Conservation (phyloP, 2,113 vertebrate genomes). For the Coptodon bakossiorum region DNA sequence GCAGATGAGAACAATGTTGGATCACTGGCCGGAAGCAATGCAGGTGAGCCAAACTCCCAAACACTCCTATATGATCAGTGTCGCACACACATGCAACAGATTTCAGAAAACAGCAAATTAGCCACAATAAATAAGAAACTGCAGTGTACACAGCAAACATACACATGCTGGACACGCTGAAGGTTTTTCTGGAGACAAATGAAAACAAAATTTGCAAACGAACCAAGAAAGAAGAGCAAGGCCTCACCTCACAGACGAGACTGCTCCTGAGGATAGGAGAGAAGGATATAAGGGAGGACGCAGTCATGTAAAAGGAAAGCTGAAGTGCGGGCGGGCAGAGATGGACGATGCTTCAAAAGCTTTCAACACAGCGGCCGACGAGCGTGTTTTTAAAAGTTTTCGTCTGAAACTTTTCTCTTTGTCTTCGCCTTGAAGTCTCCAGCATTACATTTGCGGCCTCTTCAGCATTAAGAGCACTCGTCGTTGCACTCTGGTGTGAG, state of each 20-base stretch:
- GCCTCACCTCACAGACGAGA: not conserved
- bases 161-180: not conserved
- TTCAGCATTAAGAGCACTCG: constrained; percentile 20
- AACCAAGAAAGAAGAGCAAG: not conserved
- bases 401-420: not conserved
- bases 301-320: not conserved
- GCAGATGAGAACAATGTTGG: constrained; percentile 56
- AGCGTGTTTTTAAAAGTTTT: not conserved
- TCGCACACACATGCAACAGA: fast-evolving
- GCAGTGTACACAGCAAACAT: fast-evolving
- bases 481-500: not conserved
- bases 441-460: constrained; percentile 12
- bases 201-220: not conserved
- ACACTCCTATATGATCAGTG: not conserved
- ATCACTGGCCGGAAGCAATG: not conserved
- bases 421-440: constrained; percentile 35
- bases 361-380: not conserved
- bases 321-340: not conserved
- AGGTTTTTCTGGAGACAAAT: not conserved
- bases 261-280: not conserved
- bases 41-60: constrained; percentile 30
- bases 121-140: not conserved
- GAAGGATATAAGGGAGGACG: not conserved
- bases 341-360: not conserved
- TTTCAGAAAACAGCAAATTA: not conserved